Conservation (phyloP, 1,140 invertebrate species). For the Bicyclus anynana region DNA sequence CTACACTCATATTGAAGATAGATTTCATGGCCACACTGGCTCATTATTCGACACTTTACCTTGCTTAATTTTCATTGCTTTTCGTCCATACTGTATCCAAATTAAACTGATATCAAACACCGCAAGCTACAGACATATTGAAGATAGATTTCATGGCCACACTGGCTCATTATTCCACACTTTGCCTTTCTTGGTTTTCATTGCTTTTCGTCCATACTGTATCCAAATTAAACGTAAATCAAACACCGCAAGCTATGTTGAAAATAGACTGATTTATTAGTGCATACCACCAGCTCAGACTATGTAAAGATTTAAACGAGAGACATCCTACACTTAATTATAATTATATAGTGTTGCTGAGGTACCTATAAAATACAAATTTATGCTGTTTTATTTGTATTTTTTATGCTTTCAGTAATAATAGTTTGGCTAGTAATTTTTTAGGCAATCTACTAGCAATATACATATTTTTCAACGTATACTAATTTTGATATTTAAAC, state of each 20-base stretch:
- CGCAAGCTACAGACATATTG: no score
- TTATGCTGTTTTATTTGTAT: no score
- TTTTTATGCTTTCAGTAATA: no score
- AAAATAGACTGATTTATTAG: constrained; percentile 22
- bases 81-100: neutral
- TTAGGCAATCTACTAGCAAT: no score
- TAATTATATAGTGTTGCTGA: no score
- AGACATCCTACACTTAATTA: no score
- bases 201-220: neutral
- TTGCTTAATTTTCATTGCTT: neutral
- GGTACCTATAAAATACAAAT: no score
- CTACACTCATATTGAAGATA: no score
- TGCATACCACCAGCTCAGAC: constrained; percentile 3
- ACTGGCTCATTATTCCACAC: neutral
- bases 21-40: neutral
- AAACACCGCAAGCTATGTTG: neutral
- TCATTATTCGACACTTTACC: neutral
- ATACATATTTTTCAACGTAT: no score
- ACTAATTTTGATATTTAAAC: no score
- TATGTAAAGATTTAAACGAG: neutral
- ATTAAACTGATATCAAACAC: neutral
- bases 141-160: no score
- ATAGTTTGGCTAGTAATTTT: no score
- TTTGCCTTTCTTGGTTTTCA: neutral
- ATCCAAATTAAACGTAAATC: neutral